Conservation (phyloP, 2,888 invertebrate species). For the Leptinotarsa rubiginosa region DNA sequence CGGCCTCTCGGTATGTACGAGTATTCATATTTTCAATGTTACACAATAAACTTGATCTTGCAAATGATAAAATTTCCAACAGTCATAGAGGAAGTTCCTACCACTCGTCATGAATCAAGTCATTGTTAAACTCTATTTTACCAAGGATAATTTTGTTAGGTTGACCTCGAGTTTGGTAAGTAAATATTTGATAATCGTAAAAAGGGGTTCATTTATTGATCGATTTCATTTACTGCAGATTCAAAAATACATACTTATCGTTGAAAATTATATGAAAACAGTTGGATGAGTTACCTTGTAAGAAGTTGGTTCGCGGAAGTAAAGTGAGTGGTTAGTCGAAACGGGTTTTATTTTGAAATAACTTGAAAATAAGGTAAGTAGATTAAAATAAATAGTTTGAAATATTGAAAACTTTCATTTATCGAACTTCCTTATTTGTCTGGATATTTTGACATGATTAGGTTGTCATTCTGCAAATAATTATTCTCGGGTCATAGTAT, state of each 20-base stretch:
- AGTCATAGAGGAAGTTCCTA: too few relatives aligned
- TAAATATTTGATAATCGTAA: not conserved
- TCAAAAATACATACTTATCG: not conserved
- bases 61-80: too few relatives aligned
- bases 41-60: too few relatives aligned
- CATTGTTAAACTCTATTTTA: not conserved
- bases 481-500: too few relatives aligned
- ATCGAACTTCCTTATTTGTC: too few relatives aligned
- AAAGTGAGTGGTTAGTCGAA: not conserved
- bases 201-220: not conserved
- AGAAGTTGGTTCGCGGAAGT: not conserved
- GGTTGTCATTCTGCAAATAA: too few relatives aligned
- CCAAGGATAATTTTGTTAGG: not conserved
- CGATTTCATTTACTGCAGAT: not conserved
- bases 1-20: too few relatives aligned
- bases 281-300: not conserved
- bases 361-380: not conserved
- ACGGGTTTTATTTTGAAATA: not conserved
- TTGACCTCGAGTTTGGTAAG: not conserved
- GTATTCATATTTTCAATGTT: too few relatives aligned
- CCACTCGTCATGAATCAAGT: not conserved
- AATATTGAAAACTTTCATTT: too few relatives aligned
- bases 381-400: too few relatives aligned
- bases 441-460: too few relatives aligned
- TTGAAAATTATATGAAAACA: not conserved